phyloP scores from a whole-genome alignment of 2,797 vertebrate species.

The Malurus leucopterus region DNA sequence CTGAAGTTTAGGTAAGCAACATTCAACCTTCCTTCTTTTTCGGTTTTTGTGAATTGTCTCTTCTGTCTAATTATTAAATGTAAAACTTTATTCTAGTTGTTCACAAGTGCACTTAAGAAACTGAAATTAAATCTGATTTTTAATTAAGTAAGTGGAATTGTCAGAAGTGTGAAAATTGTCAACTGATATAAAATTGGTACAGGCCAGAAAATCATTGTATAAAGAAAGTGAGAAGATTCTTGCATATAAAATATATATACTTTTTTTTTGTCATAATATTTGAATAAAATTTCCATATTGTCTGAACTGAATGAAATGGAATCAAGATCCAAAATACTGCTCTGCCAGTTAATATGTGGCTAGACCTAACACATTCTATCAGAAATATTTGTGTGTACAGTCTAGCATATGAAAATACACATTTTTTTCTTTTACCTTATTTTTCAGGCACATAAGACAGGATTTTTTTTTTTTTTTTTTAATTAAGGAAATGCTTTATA shows the following conservation, averaged over 20 bases:
- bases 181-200: neutral
- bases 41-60: neutral
- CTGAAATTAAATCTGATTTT: neutral
- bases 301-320: neutral
- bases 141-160: neutral
- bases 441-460: neutral
- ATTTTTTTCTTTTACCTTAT: neutral
- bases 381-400: neutral
- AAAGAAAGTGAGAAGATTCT: neutral
- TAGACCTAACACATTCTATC: neutral
- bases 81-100: neutral
- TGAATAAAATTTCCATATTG: neutral
- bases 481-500: neutral
- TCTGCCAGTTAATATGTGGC: accelerated
- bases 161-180: neutral
- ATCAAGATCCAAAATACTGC: neutral
- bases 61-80: neutral
- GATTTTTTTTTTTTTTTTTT: neutral
- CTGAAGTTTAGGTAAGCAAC: neutral
- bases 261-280: neutral
- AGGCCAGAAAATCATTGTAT: neutral
- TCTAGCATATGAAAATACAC: neutral
- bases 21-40: neutral
- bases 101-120: neutral
- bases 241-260: neutral